Conservation (phyloP, 2,113 vertebrate species). For the Micromys minutus region DNA sequence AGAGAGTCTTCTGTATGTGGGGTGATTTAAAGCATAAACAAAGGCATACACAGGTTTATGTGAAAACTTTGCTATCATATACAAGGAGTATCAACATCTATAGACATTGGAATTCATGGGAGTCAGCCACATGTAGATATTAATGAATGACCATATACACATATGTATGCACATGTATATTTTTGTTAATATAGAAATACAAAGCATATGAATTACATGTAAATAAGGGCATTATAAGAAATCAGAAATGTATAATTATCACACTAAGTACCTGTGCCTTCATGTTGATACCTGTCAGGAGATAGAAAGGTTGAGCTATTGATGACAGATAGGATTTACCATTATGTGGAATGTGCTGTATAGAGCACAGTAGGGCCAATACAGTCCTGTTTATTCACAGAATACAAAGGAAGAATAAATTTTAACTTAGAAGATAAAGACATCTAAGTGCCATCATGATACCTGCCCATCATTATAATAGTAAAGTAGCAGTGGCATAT, state of each 20-base stretch:
- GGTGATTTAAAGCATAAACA: not conserved
- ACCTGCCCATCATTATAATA: not conserved
- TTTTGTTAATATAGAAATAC: not conserved
- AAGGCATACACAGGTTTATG: not conserved
- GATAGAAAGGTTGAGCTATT: not conserved
- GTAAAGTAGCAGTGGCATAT: not conserved
- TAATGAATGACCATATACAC: not conserved
- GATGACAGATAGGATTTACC: not conserved
- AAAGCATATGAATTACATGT: not conserved
- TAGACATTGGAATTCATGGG: not conserved
- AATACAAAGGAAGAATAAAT: not conserved
- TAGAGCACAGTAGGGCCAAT: not conserved
- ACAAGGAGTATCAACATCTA: not conserved
- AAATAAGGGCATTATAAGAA: not conserved
- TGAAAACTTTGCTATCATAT: not conserved
- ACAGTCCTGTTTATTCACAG: constrained; percentile 25
- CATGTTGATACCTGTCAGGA: not conserved
- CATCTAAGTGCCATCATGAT: not conserved
- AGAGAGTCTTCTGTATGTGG: not conserved
- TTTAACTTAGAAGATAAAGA: not conserved
- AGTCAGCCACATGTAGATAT: not conserved
- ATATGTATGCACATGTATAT: not conserved
- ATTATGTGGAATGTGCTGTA: not conserved
- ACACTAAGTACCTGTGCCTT: not conserved
- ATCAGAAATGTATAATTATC: not conserved